These are phyloP conservation scores for Drosophila prostipennis DNA, from an alignment of 2,888 invertebrate genomes.

Conservation along the genomic window DNA sequence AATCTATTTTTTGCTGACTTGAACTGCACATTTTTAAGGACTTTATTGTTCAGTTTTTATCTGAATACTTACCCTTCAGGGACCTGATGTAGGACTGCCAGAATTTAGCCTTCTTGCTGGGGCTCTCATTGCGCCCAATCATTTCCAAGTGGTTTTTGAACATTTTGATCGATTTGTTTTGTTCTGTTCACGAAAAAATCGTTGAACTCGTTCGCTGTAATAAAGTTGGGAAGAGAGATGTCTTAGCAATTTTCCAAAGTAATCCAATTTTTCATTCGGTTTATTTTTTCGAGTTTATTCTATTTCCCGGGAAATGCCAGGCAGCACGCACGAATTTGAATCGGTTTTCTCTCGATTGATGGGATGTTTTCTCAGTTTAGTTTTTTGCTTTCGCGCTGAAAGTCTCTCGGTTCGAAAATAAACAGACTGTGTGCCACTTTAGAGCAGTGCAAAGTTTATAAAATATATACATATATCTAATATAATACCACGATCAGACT, in stretches of 20 bases:
- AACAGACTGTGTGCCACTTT: slow-evolving; percentile 79
- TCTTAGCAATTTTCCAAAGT: slow-evolving; percentile 28
- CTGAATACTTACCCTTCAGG: slow-evolving; percentile 90
- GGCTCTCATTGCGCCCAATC: slow-evolving; percentile 96
- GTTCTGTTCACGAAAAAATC: slow-evolving; percentile 80
- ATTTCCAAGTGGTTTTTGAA: slow-evolving; percentile 96
- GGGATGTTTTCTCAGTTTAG: slow-evolving; percentile 28
- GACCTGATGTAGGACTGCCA: slow-evolving; percentile 97
- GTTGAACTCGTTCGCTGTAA: slow-evolving; percentile 91
- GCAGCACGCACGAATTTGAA: slow-evolving; percentile 51
- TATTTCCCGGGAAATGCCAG: slow-evolving; percentile 56
- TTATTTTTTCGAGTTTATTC: neutral
- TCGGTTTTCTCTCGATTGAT: slow-evolving; percentile 26
- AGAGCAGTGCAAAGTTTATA: slow-evolving; percentile 66
- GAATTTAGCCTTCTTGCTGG: slow-evolving; percentile 96
- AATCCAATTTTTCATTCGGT: slow-evolving; percentile 13
- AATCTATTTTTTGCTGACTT: no score
- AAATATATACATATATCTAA: slow-evolving; percentile 59
- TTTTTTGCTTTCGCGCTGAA: slow-evolving; percentile 61
- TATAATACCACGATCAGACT: slow-evolving; percentile 41
- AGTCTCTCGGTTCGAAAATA: slow-evolving; percentile 77
- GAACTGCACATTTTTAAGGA: neutral
- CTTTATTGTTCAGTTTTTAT: neutral
- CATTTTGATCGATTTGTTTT: slow-evolving; percentile 89
- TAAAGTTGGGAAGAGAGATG: slow-evolving; percentile 41